Base-by-base conservation (phyloP, 2,113 vertebrate species). In the Podiceps cristatus region DNA sequence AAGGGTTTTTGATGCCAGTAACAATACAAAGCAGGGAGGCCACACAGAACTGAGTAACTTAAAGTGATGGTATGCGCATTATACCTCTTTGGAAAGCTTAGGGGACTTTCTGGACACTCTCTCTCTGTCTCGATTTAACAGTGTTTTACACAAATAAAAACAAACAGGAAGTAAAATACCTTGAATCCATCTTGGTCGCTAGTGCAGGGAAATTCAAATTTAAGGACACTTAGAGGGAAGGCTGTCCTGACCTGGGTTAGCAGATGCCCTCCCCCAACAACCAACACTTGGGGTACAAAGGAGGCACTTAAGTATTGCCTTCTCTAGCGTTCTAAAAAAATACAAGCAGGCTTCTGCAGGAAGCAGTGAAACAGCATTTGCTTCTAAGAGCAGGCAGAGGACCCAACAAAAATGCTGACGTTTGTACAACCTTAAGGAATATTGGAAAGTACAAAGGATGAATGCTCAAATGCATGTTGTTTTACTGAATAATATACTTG, bases 11-110 rank as follows among this genome's bases (percentile, higher is more conserved):
- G 42, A 19, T n/a, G 42, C 23, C 40, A 13, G 11, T 4, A 10
- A 27, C 20, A 7, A 11, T 4, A 10, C 4, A 2, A 45, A 29
- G 53, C 12, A 40, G 33, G 12, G 47, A 9, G 10, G 20, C 20
- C 0, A 5, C 53, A 25, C 10, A 20, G 23, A 52, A 37, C 10
- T 2, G 45, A 45, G 1, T 15, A 53, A 24, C 1, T 0, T 3
- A 18, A 18, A 2, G 33, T 18, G 42, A 62, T 16, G 27, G 31
- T 20, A 15, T 1, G 33, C 6, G 22, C 28, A 4, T 18, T 2
- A 11, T 1, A 17, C 18, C 29, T 42, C 27, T 10, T 16, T 31
- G 31, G 59, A 45, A 58, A 73, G 35, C 29, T 7, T 1, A 10
- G 14, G 62, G 58, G 22, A n/a, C 25, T 7, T 45, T 29, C 44